Base-by-base conservation (phyloP, 2,888 invertebrate species). In the Tyria jacobaeae region DNA sequence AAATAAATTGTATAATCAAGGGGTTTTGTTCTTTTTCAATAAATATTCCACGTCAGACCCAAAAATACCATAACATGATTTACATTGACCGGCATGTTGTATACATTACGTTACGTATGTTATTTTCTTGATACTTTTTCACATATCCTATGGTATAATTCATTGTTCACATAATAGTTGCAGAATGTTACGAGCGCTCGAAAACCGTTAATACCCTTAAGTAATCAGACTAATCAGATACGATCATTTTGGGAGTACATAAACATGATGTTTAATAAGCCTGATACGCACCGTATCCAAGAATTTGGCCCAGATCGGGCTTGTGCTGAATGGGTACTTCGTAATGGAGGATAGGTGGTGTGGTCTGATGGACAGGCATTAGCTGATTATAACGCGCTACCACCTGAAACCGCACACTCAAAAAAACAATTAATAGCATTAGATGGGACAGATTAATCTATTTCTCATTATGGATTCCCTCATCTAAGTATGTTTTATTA, bases 281-380 rank as follows among this genome's bases (percentile, higher is more conserved):
- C 97, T 0, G 97, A 97, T 80, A 77, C 87, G 3, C 94, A 95
- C 0, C 95, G 98, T 41, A 92, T 97, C 39, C 92, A 95, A 81
- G 81, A 92, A 74, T 95, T 98, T 47, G 99, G 99, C 0, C 96
- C 99, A 0, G 98, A 99, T 84, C 94, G 97, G 67, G 96, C 97
- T 4, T 99, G 99, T 89, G 98, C 99, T 0, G 99, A 99, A 89
- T 99, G 99, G 99, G 92, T 99, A 7, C 90, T 99, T 34, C 95
- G 97, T 71, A 99, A 99, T 90, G 99, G 99, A 3, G 99, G 98
- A 3, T 94, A 95, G 61, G 95, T 99, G 0, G 96, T 95, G 65
- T 98, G 97, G 95, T 92, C 92, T 39, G 95, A 94, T 39, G 93
- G 95, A 5, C 95, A 89, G 76, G 84, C 95, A 47, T 85, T 91